These are phyloP conservation scores for Micoletzkya japonica DNA, from an alignment of 2,888 invertebrate genomes.

Conservation along the genomic window DNA sequence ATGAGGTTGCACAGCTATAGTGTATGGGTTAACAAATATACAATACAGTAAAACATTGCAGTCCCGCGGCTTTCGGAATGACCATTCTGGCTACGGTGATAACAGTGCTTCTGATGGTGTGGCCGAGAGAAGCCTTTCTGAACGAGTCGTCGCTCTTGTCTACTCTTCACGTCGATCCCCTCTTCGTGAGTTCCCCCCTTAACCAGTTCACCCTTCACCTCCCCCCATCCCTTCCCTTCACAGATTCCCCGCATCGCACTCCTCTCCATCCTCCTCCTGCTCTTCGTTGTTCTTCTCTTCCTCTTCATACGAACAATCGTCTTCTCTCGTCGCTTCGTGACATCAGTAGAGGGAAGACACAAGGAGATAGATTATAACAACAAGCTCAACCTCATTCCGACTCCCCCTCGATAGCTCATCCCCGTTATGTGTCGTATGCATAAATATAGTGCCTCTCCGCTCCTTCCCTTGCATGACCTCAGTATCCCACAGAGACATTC, in stretches of 20 bases:
- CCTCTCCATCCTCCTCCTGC: background rate
- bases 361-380: conserved; percentile 18
- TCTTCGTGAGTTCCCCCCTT: conserved; percentile 15
- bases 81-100: conserved; percentile 1
- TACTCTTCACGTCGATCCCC: background rate
- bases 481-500: background rate
- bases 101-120: conserved; percentile 7
- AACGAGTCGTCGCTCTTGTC: background rate
- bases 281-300: background rate
- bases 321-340: background rate
- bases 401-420: background rate
- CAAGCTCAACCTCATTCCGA: background rate
- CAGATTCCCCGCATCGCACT: conserved; percentile 22
- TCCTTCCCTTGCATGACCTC: background rate
- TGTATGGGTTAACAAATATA: too few species aligned
- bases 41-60: conserved; percentile 5
- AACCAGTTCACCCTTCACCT: background rate
- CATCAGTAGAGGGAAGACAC: conserved; percentile 15
- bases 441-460: background rate
- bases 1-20: too few species aligned
- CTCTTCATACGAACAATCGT: background rate
- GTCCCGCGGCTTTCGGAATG: conserved; percentile 17
- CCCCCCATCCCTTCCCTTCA: too few species aligned
- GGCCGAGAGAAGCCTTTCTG: conserved; percentile 8
- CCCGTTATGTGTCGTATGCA: background rate